Conservation (phyloP, 1,140 invertebrate genomes). For the Drosophila athabasca region DNA sequence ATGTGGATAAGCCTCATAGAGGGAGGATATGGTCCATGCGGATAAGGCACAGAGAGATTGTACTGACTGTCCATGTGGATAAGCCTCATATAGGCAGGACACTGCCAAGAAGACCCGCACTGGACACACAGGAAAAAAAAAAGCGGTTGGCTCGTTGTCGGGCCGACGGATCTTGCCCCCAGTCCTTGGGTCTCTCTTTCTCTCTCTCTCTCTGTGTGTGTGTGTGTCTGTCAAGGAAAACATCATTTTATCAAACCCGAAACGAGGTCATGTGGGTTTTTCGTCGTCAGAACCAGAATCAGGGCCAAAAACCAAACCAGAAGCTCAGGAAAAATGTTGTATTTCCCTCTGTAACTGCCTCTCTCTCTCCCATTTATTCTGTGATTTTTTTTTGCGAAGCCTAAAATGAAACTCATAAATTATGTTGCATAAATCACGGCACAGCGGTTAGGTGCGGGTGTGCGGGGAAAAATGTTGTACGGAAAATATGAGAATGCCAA, state of each 20-base stretch:
- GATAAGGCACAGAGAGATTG: too few species aligned
- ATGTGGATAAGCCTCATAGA: too few species aligned
- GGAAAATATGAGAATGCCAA: background rate
- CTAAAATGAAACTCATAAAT: constrained; percentile 70
- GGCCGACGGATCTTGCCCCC: constrained; percentile 33
- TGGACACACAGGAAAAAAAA: too few species aligned
- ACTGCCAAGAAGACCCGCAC: too few species aligned
- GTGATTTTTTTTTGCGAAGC: constrained; percentile 11
- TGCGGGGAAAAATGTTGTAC: constrained; percentile 19
- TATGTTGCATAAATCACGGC: constrained; percentile 69
- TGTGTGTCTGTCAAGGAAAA: constrained; percentile 15
- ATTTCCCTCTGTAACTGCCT: background rate
- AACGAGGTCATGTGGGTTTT: constrained; percentile 69
- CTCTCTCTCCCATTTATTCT: constrained; percentile 9
- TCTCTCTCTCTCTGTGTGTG: background rate
- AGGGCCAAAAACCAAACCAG: constrained; percentile 18
- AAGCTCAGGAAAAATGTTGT: constrained; percentile 41
- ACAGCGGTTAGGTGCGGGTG: constrained; percentile 12
- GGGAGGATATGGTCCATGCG: too few species aligned
- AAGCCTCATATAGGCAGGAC: too few species aligned
- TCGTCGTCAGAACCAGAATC: constrained; percentile 21
- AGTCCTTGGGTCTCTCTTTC: background rate
- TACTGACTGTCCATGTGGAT: too few species aligned
- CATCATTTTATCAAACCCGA: constrained; percentile 67
- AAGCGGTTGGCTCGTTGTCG: constrained; percentile 17